Percentiles rank a stretch among this genome's conserved stretches.
These are phyloP conservation scores for Chaetodon trifascialis DNA, from an alignment of 2,113 vertebrate genomes.

Conservation along the genomic window DNA sequence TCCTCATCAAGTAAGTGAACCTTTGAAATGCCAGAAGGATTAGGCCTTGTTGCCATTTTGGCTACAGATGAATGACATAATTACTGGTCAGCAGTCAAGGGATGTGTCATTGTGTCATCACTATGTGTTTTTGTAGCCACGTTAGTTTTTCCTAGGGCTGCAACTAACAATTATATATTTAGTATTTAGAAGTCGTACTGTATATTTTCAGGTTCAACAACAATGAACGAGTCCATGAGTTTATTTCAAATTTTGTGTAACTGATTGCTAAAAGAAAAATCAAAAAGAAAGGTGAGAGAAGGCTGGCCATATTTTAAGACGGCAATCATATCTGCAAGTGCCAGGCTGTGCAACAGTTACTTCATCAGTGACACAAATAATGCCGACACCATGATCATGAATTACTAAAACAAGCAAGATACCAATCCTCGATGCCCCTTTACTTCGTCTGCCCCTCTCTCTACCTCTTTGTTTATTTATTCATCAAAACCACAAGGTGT, in stretches of 20 bases:
- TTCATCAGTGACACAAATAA: background rate
- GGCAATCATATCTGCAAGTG: background rate
- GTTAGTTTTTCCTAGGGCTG: background rate
- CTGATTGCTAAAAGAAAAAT: background rate
- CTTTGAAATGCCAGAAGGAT: background rate
- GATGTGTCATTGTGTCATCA: background rate
- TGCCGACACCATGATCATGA: background rate
- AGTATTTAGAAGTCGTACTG: too few relatives aligned
- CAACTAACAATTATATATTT: too few relatives aligned
- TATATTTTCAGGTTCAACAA: too few relatives aligned
- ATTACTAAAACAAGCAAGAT: conserved; percentile 5
- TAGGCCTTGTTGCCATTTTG: background rate
- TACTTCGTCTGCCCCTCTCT: conserved; percentile 17
- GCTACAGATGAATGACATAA: background rate
- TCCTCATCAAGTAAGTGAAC: background rate
- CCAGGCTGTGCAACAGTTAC: background rate
- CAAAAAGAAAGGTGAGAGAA: background rate
- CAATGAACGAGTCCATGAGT: background rate
- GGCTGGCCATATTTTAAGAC: background rate
- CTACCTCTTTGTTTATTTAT: conserved; percentile 42
- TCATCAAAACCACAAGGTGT: conserved; percentile 61
- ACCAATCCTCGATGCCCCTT: background rate
- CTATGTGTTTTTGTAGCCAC: background rate
- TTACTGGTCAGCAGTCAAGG: background rate
- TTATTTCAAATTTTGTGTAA: background rate